Evolutionary conservation across 2,888 invertebrate genomes (phyloP).

Genomic region (Exephanes ischioxanthus): DNA sequence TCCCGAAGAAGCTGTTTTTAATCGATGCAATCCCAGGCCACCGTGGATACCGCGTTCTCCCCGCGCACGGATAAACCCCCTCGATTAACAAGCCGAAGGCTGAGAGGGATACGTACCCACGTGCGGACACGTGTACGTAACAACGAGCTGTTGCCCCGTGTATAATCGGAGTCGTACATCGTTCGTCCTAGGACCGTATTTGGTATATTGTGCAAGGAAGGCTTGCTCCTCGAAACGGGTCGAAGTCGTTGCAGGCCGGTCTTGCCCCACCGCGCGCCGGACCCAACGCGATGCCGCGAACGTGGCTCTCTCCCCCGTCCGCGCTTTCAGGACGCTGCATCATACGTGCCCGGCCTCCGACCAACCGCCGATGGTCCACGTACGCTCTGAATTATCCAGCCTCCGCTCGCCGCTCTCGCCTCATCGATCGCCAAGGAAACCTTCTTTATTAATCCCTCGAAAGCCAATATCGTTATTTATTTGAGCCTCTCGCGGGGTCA

Average conservation of each 20-base stretch:
- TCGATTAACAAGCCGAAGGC: slow-evolving; percentile 15
- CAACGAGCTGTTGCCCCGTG: slow-evolving; percentile 63
- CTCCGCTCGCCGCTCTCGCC: neutral
- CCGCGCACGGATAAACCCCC: neutral
- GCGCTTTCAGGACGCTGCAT: slow-evolving; percentile 49
- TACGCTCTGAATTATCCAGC: slow-evolving; percentile 21
- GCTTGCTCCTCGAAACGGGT: slow-evolving; percentile 67
- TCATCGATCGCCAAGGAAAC: neutral
- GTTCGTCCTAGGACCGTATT: slow-evolving; percentile 71
- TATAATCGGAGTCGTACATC: slow-evolving; percentile 69
- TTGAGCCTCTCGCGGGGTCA: no score
- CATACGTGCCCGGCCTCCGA: slow-evolving; percentile 26
- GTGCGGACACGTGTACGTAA: slow-evolving; percentile 45
- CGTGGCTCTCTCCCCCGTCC: slow-evolving; percentile 60
- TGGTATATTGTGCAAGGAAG: slow-evolving; percentile 75
- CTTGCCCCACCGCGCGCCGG: slow-evolving; percentile 15
- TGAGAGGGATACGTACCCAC: slow-evolving; percentile 28
- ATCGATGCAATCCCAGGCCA: slow-evolving; percentile 25
- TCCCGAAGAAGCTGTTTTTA: slow-evolving; percentile 54
- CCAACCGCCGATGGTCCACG: slow-evolving; percentile 11
- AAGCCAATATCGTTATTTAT: neutral
- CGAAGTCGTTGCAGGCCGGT: slow-evolving; percentile 60
- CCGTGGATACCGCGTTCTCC: neutral
- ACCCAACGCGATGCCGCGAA: slow-evolving; percentile 44
- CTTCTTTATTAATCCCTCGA: neutral